These are phyloP conservation scores for Okapia johnstoni DNA, from an alignment of 2,113 vertebrate species.

Conservation along the genomic window DNA sequence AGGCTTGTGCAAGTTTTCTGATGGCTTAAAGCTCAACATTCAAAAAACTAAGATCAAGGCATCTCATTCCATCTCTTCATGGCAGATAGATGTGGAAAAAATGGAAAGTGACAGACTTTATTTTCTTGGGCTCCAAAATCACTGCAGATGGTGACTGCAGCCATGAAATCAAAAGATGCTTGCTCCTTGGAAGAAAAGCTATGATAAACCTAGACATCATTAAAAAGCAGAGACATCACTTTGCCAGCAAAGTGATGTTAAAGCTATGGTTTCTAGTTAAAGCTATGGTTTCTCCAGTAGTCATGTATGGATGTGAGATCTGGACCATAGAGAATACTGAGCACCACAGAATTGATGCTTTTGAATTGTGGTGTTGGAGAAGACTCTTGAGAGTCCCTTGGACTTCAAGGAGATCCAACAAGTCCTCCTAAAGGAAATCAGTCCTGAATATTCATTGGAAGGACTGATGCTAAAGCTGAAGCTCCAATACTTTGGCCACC, in stretches of 20 bases:
- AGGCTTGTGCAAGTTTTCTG: background rate
- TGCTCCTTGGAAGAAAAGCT: background rate
- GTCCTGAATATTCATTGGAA: background rate
- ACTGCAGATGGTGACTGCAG: no score
- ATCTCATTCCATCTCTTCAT: background rate
- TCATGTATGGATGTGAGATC: background rate
- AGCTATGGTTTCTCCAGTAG: background rate
- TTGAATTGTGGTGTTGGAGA: background rate
- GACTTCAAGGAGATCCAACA: background rate
- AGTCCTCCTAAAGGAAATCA: background rate
- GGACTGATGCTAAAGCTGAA: background rate
- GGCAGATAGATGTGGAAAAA: background rate
- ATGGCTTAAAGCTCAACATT: background rate
- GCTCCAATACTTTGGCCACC: background rate
- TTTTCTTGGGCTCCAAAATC: no score
- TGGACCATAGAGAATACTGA: background rate
- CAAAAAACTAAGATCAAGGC: background rate
- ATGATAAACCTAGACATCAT: background rate
- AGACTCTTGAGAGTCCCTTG: background rate
- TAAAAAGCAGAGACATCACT: background rate
- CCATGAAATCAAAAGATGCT: background rate
- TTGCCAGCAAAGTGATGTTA: background rate
- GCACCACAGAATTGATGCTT: background rate
- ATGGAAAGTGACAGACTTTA: background rate
- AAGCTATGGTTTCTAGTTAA: background rate